These are phyloP conservation scores for Tetramorium bicarinatum DNA, from an alignment of 2,888 invertebrate genomes.

Conservation along the genomic window DNA sequence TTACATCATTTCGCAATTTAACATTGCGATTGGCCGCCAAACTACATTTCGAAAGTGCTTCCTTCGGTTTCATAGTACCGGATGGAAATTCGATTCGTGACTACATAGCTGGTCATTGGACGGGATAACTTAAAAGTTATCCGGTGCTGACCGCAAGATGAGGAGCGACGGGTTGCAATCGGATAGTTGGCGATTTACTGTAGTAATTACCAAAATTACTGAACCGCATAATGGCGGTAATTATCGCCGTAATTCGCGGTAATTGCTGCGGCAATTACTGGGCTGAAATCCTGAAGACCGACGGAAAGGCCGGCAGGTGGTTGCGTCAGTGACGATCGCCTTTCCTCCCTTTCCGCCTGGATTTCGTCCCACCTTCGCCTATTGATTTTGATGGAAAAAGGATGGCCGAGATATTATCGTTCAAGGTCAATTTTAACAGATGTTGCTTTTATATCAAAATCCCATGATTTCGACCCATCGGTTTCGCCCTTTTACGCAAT, in stretches of 20 bases:
- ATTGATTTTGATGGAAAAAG: slow-evolving; percentile 59
- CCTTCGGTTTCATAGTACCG: not conserved
- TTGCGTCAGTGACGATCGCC: slow-evolving; percentile 36
- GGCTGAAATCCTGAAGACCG: slow-evolving; percentile 68
- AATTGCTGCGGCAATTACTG: slow-evolving; percentile 75
- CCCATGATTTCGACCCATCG: too few species aligned
- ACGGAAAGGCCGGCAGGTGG: slow-evolving; percentile 67
- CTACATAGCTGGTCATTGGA: slow-evolving; percentile 6
- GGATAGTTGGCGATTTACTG: slow-evolving; percentile 74
- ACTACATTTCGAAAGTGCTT: not conserved
- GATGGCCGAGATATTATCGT: slow-evolving; percentile 48
- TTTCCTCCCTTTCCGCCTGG: not conserved
- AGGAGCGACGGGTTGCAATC: slow-evolving; percentile 66
- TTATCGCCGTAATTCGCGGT: slow-evolving; percentile 75
- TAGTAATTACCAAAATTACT: slow-evolving; percentile 77
- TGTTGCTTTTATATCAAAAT: not conserved
- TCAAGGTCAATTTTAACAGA: slow-evolving; percentile 39
- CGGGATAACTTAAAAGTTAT: slow-evolving; percentile 66
- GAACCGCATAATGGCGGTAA: slow-evolving; percentile 76
- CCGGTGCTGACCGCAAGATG: slow-evolving; percentile 29
- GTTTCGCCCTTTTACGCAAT: not conserved
- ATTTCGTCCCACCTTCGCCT: slow-evolving; percentile 35
- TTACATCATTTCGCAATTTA: slow-evolving; percentile 28
- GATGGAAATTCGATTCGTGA: slow-evolving; percentile 36
- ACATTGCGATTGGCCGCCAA: not conserved